A percentile compares a stretch with the other conserved stretches of the same genome.
These are phyloP conservation scores for Sebastes wilsoni DNA, from an alignment of 2,797 vertebrate species.

Conservation along the genomic window DNA sequence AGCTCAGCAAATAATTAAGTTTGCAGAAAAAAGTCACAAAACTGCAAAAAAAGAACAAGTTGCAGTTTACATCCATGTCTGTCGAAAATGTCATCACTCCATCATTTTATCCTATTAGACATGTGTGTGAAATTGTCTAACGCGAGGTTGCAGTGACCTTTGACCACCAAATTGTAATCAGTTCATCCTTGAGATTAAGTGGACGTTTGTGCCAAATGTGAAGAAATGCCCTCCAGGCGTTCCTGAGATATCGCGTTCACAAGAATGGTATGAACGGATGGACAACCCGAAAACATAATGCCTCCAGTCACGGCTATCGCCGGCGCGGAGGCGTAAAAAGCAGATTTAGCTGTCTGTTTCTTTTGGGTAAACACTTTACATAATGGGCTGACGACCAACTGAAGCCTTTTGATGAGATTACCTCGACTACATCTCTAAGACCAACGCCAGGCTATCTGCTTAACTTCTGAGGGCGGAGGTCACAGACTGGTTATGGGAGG, in stretches of 20 bases:
- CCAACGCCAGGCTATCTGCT: constrained; percentile 41
- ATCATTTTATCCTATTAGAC: neutral
- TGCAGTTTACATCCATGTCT: neutral
- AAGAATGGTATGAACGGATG: neutral
- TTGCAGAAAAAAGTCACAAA: neutral
- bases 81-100: neutral
- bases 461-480: constrained; percentile 46
- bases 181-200: neutral
- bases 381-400: constrained; percentile 9
- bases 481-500: constrained; percentile 7
- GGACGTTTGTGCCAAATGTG: neutral
- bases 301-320: neutral
- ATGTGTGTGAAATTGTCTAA: neutral
- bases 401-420: constrained; percentile 54
- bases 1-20: constrained; percentile 10
- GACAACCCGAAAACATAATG: neutral
- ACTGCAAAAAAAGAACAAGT: neutral
- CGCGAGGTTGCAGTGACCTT: neutral
- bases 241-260: no score
- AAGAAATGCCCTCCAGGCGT: neutral
- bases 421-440: constrained; percentile 31
- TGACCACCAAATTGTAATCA: neutral
- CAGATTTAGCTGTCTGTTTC: neutral
- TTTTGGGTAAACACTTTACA: constrained; percentile 16
- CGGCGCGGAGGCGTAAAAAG: neutral